phyloP scores from a whole-genome alignment of 2,888 invertebrate genomes.

The Aspidiotus destructor region DNA sequence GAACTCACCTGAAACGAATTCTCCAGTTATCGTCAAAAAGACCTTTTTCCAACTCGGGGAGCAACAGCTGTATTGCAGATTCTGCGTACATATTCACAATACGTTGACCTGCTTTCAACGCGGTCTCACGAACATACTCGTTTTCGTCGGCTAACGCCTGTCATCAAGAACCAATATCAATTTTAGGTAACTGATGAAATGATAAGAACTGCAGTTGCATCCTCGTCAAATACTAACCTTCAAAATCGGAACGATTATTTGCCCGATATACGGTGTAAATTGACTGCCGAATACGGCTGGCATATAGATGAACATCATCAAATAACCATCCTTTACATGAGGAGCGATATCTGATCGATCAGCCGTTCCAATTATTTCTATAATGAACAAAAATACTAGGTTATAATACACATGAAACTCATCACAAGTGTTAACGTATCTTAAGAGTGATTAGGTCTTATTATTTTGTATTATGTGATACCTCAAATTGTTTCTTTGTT shows the following conservation, averaged over 20 bases:
- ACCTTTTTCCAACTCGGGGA: conserved; percentile 89
- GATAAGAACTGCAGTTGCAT: neutral
- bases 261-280: conserved; percentile 91
- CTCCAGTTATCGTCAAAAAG: conserved; percentile 98
- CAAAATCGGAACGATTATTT: conserved; percentile 92
- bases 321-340: conserved; percentile 97
- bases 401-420: too few relatives aligned
- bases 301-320: conserved; percentile 99
- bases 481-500: too few relatives aligned
- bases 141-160: conserved; percentile 94
- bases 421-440: too few relatives aligned
- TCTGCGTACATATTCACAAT: conserved; percentile 95
- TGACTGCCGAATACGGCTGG: conserved; percentile 92
- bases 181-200: neutral
- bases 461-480: too few relatives aligned
- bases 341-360: conserved; percentile 88
- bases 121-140: conserved; percentile 96
- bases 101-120: conserved; percentile 83
- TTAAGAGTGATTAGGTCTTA: too few relatives aligned
- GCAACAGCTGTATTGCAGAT: conserved; percentile 78
- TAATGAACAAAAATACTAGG: conserved; percentile 28
- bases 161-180: neutral
- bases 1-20: conserved; percentile 55
- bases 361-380: conserved; percentile 85
- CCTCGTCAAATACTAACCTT: conserved; percentile 45